A percentile compares a stretch with the other conserved stretches of the same genome.
Evolutionary conservation across 2,797 vertebrate species (phyloP).

Genomic region (Poecilia velifera): DNA sequence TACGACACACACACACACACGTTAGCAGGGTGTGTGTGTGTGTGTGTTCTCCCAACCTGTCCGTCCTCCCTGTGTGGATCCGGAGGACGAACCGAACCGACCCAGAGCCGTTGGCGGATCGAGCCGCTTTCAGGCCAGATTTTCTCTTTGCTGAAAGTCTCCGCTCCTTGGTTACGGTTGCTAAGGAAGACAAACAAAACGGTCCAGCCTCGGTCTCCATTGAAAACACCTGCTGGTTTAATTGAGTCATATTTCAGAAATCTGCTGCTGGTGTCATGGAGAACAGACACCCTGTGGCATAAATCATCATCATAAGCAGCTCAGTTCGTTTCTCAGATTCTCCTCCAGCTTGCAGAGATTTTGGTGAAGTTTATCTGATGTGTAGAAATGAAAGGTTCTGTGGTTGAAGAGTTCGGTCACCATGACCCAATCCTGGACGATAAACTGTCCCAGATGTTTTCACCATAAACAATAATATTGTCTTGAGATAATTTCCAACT

Average conservation of each 20-base stretch:
- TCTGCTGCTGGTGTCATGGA: not conserved
- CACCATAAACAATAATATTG: too few relatives aligned
- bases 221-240: conserved; percentile 54
- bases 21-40: not conserved
- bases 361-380: too few relatives aligned
- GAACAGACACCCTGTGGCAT: not conserved
- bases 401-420: too few relatives aligned
- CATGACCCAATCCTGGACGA: too few relatives aligned
- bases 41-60: conserved; percentile 15
- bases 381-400: too few relatives aligned
- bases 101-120: conserved; percentile 5
- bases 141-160: conserved; percentile 18
- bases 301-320: not conserved
- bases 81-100: not conserved
- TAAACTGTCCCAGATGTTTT: too few relatives aligned
- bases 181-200: conserved; percentile 48
- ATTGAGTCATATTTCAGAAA: conserved; percentile 40
- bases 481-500: too few relatives aligned
- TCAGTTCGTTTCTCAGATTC: not conserved
- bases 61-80: conserved; percentile 3
- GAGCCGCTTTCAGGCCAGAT: conserved; percentile 31
- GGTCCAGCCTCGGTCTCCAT: conserved; percentile 29
- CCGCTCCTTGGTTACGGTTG: conserved; percentile 54
- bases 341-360: too few relatives aligned
- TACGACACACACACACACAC: conserved; percentile 6